Evolutionary conservation across 2,888 invertebrate species (phyloP).

Genomic region (Orthonevra nobilis): DNA sequence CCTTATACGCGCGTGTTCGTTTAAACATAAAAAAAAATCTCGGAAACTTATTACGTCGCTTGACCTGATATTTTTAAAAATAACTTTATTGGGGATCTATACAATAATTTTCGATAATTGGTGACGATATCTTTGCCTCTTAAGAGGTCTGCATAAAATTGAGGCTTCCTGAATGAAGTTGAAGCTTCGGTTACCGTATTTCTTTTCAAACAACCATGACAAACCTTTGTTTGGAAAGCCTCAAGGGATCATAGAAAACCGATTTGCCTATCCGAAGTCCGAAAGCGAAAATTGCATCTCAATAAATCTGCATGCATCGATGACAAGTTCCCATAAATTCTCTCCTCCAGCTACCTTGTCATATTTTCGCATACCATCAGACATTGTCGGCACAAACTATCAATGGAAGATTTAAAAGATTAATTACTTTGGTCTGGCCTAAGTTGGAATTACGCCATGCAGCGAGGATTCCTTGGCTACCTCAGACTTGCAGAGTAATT

Average conservation of each 20-base stretch:
- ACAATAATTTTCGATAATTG: too few relatives aligned
- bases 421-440: conserved; percentile 40
- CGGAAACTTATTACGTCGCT: too few relatives aligned
- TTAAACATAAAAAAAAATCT: too few relatives aligned
- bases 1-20: too few relatives aligned
- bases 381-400: conserved; percentile 21
- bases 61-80: too few relatives aligned
- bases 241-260: background rate
- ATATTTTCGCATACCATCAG: conserved; percentile 20
- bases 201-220: background rate
- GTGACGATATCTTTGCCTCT: too few relatives aligned
- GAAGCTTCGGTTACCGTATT: too few relatives aligned
- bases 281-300: background rate
- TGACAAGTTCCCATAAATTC: conserved; percentile 43
- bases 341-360: conserved; percentile 28
- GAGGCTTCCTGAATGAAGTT: too few relatives aligned
- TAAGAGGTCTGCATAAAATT: too few relatives aligned
- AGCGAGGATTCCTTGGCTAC: conserved; percentile 5
- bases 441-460: conserved; percentile 30
- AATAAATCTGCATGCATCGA: conserved; percentile 34
- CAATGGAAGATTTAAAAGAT: conserved; percentile 45
- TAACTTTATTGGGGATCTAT: too few relatives aligned
- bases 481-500: conserved; percentile 39
- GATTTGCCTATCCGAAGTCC: background rate
- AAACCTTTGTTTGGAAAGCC: background rate